Evolutionary conservation across 2,888 invertebrate species (phyloP).

Genomic region (Eupithecia subfuscata): DNA sequence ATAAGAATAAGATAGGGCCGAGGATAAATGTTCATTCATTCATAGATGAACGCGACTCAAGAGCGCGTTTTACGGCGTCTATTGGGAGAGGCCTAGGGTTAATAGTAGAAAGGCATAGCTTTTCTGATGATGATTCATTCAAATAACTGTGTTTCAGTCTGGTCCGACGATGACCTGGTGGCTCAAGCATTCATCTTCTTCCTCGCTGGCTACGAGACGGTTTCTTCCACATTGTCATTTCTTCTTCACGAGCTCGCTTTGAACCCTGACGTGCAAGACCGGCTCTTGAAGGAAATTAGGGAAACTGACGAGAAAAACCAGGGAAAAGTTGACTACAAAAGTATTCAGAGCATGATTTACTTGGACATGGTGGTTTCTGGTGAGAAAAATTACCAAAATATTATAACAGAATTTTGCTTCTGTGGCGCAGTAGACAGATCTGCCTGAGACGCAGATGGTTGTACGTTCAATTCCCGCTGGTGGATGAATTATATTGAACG

Average conservation of each 20-base stretch:
- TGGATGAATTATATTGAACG: not conserved
- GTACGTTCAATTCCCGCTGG: not conserved
- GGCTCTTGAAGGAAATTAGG: slow-evolving; percentile 80
- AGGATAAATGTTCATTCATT: too few relatives aligned
- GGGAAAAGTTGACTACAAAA: slow-evolving; percentile 71
- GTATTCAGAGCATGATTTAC: slow-evolving; percentile 80
- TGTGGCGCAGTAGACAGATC: not conserved
- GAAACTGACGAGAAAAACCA: slow-evolving; percentile 66
- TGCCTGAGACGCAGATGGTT: not conserved
- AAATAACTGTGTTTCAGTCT: slow-evolving; percentile 49
- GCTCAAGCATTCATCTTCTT: slow-evolving; percentile 81
- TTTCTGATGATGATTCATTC: not conserved
- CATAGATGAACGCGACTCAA: too few relatives aligned
- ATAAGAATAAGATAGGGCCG: too few relatives aligned
- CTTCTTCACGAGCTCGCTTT: slow-evolving; percentile 82
- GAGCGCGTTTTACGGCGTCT: too few relatives aligned
- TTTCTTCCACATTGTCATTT: slow-evolving; percentile 73
- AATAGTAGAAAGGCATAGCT: not conserved
- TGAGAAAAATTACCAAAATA: slow-evolving; percentile 40
- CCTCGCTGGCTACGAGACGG: slow-evolving; percentile 81
- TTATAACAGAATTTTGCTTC: not conserved
- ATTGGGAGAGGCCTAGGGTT: too few relatives aligned
- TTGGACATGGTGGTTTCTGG: slow-evolving; percentile 85
- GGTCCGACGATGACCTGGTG: slow-evolving; percentile 69
- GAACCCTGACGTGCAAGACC: slow-evolving; percentile 83